These are phyloP conservation scores for Anhinga rufa DNA, from an alignment of 2,113 vertebrate genomes.

Conservation along the genomic window DNA sequence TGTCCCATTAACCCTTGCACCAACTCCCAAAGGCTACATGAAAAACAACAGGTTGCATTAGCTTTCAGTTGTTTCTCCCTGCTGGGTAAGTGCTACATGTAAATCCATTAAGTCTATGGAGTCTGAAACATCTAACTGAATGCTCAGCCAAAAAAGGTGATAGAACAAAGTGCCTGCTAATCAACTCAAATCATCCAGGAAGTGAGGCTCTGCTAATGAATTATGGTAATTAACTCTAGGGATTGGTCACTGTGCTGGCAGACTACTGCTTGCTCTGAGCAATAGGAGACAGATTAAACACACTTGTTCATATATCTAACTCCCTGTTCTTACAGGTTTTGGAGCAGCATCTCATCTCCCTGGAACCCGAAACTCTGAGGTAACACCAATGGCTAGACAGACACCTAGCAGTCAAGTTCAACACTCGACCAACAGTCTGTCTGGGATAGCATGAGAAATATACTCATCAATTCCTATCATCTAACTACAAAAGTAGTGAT, in stretches of 20 bases:
- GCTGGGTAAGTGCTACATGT: neutral
- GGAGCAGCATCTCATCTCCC: neutral
- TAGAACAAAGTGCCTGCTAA: slow-evolving; percentile 3
- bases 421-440: neutral
- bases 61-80: neutral
- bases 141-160: neutral
- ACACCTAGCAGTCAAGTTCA: neutral
- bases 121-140: neutral
- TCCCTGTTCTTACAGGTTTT: neutral
- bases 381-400: neutral
- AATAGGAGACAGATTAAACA: neutral
- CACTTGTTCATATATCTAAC: neutral
- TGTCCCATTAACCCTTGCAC: neutral
- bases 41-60: neutral
- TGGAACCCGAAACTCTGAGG: neutral
- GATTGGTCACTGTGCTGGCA: neutral
- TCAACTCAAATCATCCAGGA: slow-evolving; percentile 1
- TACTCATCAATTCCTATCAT: neutral
- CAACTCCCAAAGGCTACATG: neutral
- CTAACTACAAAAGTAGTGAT: neutral
- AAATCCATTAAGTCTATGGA: neutral
- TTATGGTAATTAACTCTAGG: neutral
- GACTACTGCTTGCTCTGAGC: neutral
- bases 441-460: neutral
- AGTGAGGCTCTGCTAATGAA: slow-evolving; percentile 20